Evolutionary conservation across 2,888 invertebrate species (phyloP).

Genomic region (Cheilosia pagana): DNA sequence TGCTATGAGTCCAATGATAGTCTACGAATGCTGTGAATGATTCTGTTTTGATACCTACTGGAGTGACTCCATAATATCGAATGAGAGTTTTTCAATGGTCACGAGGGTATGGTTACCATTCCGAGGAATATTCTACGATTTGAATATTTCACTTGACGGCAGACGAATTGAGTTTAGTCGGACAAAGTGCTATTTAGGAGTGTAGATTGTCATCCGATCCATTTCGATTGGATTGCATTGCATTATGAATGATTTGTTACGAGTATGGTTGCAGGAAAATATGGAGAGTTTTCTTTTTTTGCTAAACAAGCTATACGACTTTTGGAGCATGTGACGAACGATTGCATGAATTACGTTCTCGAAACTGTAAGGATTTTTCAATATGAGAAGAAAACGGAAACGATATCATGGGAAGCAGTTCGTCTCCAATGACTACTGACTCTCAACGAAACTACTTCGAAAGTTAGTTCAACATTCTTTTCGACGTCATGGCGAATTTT

Average conservation of each 20-base stretch:
- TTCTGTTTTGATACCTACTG: slow-evolving; percentile 3
- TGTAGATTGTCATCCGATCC: slow-evolving; percentile 23
- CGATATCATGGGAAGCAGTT: too few species aligned
- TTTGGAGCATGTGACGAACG: neutral
- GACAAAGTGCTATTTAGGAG: slow-evolving; percentile 23
- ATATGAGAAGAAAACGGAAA: too few species aligned
- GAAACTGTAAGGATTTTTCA: too few species aligned
- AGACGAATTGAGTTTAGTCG: slow-evolving; percentile 15
- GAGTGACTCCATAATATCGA: slow-evolving; percentile 23
- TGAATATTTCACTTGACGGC: slow-evolving; percentile 43
- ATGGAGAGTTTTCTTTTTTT: neutral
- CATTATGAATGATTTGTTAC: slow-evolving; percentile 15
- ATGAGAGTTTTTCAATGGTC: slow-evolving; percentile 30
- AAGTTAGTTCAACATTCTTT: too few species aligned
- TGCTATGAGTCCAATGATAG: slow-evolving; percentile 13
- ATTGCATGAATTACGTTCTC: too few species aligned
- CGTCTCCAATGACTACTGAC: too few species aligned
- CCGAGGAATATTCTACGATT: slow-evolving; percentile 21
- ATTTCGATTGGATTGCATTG: slow-evolving; percentile 45
- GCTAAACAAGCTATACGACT: neutral
- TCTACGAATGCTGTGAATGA: slow-evolving; percentile 10
- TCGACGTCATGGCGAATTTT: too few species aligned
- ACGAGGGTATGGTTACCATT: slow-evolving; percentile 20
- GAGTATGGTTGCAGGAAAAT: neutral
- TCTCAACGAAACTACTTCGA: too few species aligned